Base-by-base conservation (phyloP, 2,113 vertebrate genomes). In the Phaethornis superciliosus region DNA sequence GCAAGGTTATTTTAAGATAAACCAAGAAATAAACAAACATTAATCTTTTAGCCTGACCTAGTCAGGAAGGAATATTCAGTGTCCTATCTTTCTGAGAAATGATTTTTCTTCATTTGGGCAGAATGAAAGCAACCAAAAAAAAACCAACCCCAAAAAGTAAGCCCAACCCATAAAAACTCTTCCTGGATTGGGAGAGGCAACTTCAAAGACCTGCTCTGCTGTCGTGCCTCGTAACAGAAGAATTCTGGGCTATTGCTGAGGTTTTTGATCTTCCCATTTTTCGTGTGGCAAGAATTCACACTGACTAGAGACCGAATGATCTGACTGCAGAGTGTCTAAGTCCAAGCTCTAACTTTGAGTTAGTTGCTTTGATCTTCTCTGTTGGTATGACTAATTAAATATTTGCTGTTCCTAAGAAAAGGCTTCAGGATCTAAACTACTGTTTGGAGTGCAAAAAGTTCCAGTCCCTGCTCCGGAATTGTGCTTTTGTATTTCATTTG, bases 1-100 rank as follows among this genome's bases (percentile, higher is more conserved):
- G 69, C 71, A 58, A 76, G 56, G 82, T 78, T 96, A 90, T 93
- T 93, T 91, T 62, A 75, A 95, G 82, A 91, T 89, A 88, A 93
- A 95, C 80, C 28, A 32, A 83, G 56, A 93, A 91, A 88, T 83
- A 95, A 92, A 90, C 92, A 92, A 90, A 90, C 94, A 64, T 6
- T 4, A 90, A 30, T 81, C 64, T 59, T 91, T 93, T 75, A 91
- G 74, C 54, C 65, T 81, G 77, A 68, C 65, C 33, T 56, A 78
- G 37, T 81, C 69, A 84, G 83, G 52, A 86, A 60, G 49, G 44
- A 85, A 44, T 49, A 78, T 68, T 81, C 74, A 71, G 69, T 35
- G 21, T 33, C 68, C 47, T 58, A 0, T 77, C 78, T 63, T 85
- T 74, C 60, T 62, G 68, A 77, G 68, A 85, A 81, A 12, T 74